A percentile compares a stretch with the other conserved stretches of the same genome.
Conservation (phyloP, 2,888 invertebrate genomes). For the Andrena trimmerana region DNA sequence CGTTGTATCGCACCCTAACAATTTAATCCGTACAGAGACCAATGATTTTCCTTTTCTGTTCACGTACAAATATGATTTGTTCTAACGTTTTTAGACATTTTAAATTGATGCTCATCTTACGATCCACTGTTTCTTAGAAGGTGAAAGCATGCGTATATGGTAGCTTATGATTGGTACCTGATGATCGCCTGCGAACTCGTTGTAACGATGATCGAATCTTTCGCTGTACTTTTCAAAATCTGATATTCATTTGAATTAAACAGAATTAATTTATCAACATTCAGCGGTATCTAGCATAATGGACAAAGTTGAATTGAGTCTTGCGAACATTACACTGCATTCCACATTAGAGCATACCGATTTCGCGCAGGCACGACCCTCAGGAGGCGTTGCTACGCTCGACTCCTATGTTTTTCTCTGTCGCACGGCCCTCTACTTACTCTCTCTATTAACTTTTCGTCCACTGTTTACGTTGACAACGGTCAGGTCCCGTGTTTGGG, state of each 20-base stretch:
- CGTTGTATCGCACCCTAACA: not conserved
- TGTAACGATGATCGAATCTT: conserved; percentile 28
- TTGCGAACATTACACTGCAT: too few relatives aligned
- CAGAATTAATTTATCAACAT: conserved; percentile 5
- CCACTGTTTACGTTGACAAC: too few relatives aligned
- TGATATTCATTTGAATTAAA: conserved; percentile 21
- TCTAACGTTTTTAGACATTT: conserved; percentile 77
- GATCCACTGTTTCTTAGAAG: conserved; percentile 74
- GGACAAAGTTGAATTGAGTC: not conserved
- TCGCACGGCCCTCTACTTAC: too few relatives aligned
- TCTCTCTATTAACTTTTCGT: too few relatives aligned
- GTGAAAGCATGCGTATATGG: conserved; percentile 64
- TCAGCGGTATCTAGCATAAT: not conserved
- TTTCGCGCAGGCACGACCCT: too few relatives aligned
- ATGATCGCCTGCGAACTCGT: conserved; percentile 17
- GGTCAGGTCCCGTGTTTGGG: too few relatives aligned
- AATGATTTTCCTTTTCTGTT: conserved; percentile 63
- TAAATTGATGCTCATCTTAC: conserved; percentile 79
- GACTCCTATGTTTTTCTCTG: too few relatives aligned
- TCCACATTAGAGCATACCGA: too few relatives aligned
- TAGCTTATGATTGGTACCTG: conserved; percentile 54
- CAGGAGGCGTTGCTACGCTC: too few relatives aligned
- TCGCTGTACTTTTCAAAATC: conserved; percentile 41
- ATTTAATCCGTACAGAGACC: conserved; percentile 54
- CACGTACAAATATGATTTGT: conserved; percentile 72